Conservation (phyloP, 2,888 invertebrate species). For the Drosophila melanosoma region DNA sequence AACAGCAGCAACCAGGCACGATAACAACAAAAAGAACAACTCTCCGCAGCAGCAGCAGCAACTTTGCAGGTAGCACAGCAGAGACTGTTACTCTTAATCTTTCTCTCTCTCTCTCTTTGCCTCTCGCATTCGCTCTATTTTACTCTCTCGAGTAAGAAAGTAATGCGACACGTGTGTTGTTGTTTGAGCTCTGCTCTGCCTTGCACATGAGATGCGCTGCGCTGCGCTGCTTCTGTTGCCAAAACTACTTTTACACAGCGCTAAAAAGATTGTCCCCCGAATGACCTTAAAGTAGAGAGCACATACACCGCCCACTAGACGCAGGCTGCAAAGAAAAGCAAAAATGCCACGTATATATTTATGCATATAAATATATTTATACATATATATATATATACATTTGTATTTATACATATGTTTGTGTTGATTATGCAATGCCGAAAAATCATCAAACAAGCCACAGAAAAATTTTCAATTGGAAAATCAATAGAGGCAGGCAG, state of each 20-base stretch:
- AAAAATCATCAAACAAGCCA: constrained; percentile 34
- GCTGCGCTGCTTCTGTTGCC: constrained; percentile 16
- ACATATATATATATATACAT: background rate
- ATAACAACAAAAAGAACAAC: constrained; percentile 16
- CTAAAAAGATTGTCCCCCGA: constrained; percentile 67
- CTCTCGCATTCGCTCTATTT: constrained; percentile 18
- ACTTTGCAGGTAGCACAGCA: constrained; percentile 31
- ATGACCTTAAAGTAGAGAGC: constrained; percentile 66
- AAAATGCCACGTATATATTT: constrained; percentile 36
- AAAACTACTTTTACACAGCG: background rate
- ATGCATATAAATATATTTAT: constrained; percentile 1
- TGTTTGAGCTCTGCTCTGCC: constrained; percentile 35
- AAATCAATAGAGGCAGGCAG: constrained; percentile 47
- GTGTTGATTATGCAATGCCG: constrained; percentile 48
- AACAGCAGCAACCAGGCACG: constrained; percentile 23
- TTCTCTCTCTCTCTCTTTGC: constrained; percentile 13
- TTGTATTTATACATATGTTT: constrained; percentile 1
- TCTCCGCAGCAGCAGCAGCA: constrained; percentile 25
- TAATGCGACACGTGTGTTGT: constrained; percentile 64
- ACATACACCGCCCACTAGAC: constrained; percentile 27
- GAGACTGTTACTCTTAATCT: constrained; percentile 9
- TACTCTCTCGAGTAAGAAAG: constrained; percentile 32
- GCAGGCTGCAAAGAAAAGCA: constrained; percentile 6
- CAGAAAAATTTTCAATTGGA: constrained; percentile 41
- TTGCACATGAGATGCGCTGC: constrained; percentile 5